phyloP scores from a whole-genome alignment of 2,113 vertebrate species.

The Ochotona princeps region DNA sequence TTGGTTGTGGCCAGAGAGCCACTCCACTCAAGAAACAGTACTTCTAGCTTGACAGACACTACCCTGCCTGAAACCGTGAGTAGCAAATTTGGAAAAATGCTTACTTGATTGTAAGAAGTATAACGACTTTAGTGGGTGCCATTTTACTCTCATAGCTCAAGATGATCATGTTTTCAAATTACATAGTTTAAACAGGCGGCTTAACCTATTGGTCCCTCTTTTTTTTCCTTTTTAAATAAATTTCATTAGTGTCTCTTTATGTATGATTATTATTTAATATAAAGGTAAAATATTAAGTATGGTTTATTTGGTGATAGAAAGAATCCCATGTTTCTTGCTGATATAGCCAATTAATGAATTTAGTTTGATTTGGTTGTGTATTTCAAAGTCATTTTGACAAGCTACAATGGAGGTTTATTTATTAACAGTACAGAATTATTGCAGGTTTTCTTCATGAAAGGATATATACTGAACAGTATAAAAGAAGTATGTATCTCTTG shows the following conservation, averaged over 20 bases:
- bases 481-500: slow-evolving; percentile 80
- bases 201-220: too few species aligned
- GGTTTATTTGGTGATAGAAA: slow-evolving; percentile 50
- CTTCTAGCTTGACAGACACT: slow-evolving; percentile 63
- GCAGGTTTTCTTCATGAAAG: slow-evolving; percentile 73
- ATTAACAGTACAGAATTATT: not conserved
- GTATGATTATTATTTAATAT: slow-evolving; percentile 60
- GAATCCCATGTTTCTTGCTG: slow-evolving; percentile 31
- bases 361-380: slow-evolving; percentile 58
- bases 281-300: slow-evolving; percentile 11
- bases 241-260: not conserved
- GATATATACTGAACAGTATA: slow-evolving; percentile 68
- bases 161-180: not conserved
- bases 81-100: slow-evolving; percentile 69
- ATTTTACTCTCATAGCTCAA: not conserved
- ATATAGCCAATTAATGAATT: not conserved
- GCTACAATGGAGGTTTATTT: not conserved
- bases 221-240: not conserved
- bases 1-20: slow-evolving; percentile 93
- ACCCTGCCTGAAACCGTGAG: slow-evolving; percentile 85
- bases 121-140: not conserved
- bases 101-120: not conserved
- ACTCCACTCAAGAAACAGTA: slow-evolving; percentile 61
- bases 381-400: slow-evolving; percentile 47
- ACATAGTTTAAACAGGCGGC: too few species aligned